Percentiles rank a stretch among this genome's conserved stretches.
These are phyloP conservation scores for Panulirus ornatus DNA, from an alignment of 1,140 invertebrate genomes.

Conservation along the genomic window DNA sequence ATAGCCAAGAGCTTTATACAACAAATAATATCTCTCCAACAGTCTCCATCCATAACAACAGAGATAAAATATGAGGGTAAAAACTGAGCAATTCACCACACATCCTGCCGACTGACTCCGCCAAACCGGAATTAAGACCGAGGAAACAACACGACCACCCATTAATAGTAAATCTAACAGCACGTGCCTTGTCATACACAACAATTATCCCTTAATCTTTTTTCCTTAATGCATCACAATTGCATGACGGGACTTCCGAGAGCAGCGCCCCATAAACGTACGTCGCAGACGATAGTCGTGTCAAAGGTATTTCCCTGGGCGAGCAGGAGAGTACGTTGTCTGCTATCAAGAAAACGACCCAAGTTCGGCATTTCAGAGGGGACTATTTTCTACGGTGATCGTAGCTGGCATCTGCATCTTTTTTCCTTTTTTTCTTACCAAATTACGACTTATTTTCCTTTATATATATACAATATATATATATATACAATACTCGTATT, in stretches of 20 bases:
- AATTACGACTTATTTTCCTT: neutral
- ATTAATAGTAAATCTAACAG: neutral
- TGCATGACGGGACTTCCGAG: neutral
- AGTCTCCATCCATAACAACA: no score
- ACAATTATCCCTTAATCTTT: neutral
- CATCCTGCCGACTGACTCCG: neutral
- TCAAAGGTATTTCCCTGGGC: no score
- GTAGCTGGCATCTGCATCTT: no score
- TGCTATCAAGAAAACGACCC: no score
- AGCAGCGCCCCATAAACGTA: neutral
- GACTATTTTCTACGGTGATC: neutral
- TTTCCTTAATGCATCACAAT: neutral
- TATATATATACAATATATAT: no score
- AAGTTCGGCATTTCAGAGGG: neutral
- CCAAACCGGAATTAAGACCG: neutral
- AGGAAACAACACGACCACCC: neutral
- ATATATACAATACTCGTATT: neutral
- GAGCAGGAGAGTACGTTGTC: no score
- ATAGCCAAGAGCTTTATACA: no score
- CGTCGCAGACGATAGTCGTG: no score
- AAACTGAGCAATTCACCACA: no score
- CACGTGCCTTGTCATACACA: neutral
- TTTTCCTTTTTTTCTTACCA: no score
- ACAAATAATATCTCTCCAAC: no score
- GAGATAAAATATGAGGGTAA: no score